Base-by-base conservation (phyloP, 2,888 invertebrate genomes). In the Amiota minor region DNA sequence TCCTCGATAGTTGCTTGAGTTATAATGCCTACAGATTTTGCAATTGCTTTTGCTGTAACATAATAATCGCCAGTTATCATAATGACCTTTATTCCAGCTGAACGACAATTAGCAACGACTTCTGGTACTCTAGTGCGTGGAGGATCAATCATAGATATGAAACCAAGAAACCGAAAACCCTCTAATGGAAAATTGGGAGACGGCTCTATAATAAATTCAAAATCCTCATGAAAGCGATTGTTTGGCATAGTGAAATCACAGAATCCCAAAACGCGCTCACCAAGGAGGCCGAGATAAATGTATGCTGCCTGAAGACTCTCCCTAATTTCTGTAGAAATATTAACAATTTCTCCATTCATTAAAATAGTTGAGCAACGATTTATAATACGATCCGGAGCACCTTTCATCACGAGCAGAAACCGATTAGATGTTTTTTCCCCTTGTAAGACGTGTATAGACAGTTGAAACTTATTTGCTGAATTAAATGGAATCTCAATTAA, bases 121-220 rank as follows among this genome's bases (percentile, higher is more conserved):
- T 98, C 97, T 10, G 98, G 98, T 76, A 98, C 98, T 85, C 97
- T 97, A 79, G 97, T 97, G 81, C 98, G 93, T n/a, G 98, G 98
- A 71, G 98, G 98, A 91, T 98, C 98, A 91, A 98, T 98, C 97
- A 98, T 97, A 77, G 97, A 97, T 95, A 98, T 97, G 59, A 98
- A 93, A 71, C 97, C 97, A 56, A 97, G 95, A 90, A 98, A 97
- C 77, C 97, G 92, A 71, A 97, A 93, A 85, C 94, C 94, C 71
- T 94, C 94, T 75, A 94, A 89, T 9, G 77, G 77, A 70, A 77
- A 77, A 50, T 77, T 77, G 10, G 74, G 65, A 9, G 11, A 10
- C 4, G 74, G 75, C 85, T 97, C 97, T 61, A 92, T 91, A 91
- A 97, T 96, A 92, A 97, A 99, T 89, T 95, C 94, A 91, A 93